Evolutionary conservation across 2,113 vertebrate genomes (phyloP).

Genomic region (Perca schrenkii): DNA sequence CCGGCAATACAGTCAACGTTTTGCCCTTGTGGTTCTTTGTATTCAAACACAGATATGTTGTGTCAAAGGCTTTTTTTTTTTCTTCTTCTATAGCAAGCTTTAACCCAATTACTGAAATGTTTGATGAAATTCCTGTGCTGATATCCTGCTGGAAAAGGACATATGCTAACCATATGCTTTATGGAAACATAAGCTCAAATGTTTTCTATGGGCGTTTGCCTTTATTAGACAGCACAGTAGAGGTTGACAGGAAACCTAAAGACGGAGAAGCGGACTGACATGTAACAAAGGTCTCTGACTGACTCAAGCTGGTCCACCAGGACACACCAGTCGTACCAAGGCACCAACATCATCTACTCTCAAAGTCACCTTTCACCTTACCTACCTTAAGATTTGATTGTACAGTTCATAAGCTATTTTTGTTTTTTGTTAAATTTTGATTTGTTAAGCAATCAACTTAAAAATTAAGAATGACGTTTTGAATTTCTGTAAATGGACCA

Average conservation of each 20-base stretch:
- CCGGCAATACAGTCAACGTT: constrained; percentile 38
- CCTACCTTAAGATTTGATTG: constrained; percentile 79
- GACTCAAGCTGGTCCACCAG: constrained; percentile 19
- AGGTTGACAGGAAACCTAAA: constrained; percentile 43
- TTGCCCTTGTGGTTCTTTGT: constrained; percentile 27
- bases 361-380: constrained; percentile 52
- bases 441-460: constrained; percentile 68
- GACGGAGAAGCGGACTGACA: constrained; percentile 15
- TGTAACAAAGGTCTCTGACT: constrained; percentile 42
- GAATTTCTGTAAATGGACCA: constrained; percentile 80
- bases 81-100: constrained; percentile 63
- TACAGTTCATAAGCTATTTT: constrained; percentile 86
- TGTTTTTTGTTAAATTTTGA: constrained; percentile 68
- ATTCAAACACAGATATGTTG: constrained; percentile 43
- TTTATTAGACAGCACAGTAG: constrained; percentile 30
- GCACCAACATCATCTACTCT: constrained; percentile 50
- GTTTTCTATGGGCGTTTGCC: constrained; percentile 43
- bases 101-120: constrained; percentile 72
- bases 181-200: constrained; percentile 77
- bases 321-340: constrained; percentile 27
- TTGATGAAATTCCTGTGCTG: constrained; percentile 64
- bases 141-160: constrained; percentile 69
- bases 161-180: constrained; percentile 72
- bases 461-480: constrained; percentile 72
- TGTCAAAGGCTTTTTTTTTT: constrained; percentile 53